phyloP scores from a whole-genome alignment of 2,888 invertebrate genomes.

The Pachydiplax longipennis region DNA sequence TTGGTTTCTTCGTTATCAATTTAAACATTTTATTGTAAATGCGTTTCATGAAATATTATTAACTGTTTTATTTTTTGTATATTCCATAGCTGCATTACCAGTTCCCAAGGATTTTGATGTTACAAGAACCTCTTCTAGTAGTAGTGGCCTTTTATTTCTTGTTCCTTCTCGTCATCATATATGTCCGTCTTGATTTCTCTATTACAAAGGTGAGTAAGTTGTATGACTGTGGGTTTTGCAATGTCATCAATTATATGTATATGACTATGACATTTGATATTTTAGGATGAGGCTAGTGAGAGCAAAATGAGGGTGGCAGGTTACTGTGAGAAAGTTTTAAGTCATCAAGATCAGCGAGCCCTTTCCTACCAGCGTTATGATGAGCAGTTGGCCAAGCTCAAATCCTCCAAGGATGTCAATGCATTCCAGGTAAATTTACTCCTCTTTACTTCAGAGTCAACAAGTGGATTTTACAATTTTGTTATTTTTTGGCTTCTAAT shows the following conservation, averaged over 20 bases:
- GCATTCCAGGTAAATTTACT: constrained; percentile 56
- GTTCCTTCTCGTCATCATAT: constrained; percentile 90
- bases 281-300: constrained; percentile 64
- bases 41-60: background rate
- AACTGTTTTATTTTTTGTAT: background rate
- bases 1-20: no score
- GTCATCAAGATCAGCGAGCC: constrained; percentile 67
- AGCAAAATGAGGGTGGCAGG: constrained; percentile 60
- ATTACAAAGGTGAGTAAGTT: constrained; percentile 65
- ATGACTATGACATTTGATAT: background rate
- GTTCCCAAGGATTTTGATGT: constrained; percentile 83
- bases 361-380: constrained; percentile 68
- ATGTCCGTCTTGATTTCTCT: constrained; percentile 95
- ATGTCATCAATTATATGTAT: background rate
- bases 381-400: constrained; percentile 67
- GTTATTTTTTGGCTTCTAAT: background rate
- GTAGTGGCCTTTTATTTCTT: constrained; percentile 87
- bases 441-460: background rate
- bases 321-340: constrained; percentile 65
- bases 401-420: constrained; percentile 66
- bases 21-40: background rate
- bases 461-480: background rate
- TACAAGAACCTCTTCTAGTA: constrained; percentile 92
- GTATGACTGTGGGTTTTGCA: no score
- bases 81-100: constrained; percentile 75